Conservation (phyloP, 2,113 vertebrate genomes). For the Neolamprologus cancellatus region DNA sequence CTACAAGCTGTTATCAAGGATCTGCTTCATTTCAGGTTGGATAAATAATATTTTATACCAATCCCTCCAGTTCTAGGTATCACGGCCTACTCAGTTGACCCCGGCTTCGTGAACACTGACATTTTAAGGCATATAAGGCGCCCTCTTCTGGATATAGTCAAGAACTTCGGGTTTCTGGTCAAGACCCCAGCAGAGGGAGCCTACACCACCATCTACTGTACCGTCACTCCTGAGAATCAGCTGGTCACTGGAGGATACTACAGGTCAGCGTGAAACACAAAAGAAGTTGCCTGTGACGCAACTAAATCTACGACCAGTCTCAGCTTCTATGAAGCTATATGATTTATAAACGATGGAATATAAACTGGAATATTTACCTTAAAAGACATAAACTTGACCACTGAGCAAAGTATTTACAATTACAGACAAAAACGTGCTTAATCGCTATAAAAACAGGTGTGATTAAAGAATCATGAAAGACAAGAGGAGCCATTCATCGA, state of each 20-base stretch:
- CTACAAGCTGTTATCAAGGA: background rate
- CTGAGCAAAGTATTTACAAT: background rate
- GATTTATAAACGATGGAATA: background rate
- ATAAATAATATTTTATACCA: background rate
- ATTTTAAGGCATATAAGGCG: constrained; percentile 40
- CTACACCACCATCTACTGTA: constrained; percentile 60
- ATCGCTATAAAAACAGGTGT: background rate
- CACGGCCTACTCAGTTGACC: constrained; percentile 60
- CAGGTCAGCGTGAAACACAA: constrained; percentile 24
- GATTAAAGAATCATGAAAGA: background rate
- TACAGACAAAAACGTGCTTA: background rate
- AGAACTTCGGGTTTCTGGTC: constrained; percentile 27
- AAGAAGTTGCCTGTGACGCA: background rate
- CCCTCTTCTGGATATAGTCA: constrained; percentile 23
- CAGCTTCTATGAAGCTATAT: background rate
- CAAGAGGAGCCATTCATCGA: background rate
- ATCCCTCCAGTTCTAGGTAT: constrained; percentile 48
- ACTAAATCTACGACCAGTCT: background rate
- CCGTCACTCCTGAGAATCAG: constrained; percentile 51
- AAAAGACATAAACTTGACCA: background rate
- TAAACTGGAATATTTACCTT: background rate
- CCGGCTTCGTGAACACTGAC: constrained; percentile 58
- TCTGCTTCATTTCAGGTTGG: background rate
- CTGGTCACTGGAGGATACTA: constrained; percentile 58
- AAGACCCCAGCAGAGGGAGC: constrained; percentile 65